Base-by-base conservation (phyloP, 2,113 vertebrate genomes). In the Pteronura brasiliensis region DNA sequence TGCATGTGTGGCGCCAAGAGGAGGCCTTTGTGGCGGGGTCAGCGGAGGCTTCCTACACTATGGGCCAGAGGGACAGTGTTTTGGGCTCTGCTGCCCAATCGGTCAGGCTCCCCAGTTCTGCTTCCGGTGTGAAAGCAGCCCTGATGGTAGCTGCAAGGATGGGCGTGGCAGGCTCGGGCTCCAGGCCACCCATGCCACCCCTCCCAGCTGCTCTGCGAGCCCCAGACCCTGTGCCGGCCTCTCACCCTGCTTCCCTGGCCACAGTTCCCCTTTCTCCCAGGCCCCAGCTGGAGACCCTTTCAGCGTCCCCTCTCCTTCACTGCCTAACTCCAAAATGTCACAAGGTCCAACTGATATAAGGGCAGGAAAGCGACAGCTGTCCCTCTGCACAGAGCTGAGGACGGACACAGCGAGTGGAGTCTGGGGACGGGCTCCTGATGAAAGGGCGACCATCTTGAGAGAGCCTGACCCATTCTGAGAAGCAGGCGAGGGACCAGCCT, bases 181-280 rank as follows among this genome's bases (percentile, higher is more conserved):
- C 23, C 31, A 49, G 79, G 65, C 42, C 67, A 3, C 49, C 52
- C 1, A 1, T 0, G 0, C 4, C 6, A 4, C 2, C 74, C 25
- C 9, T 74, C 55, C 44, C 47, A 6, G 0, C 4, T 0, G 61
- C 31, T 20, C 4, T 2, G 42, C 29, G n/a, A 36, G 34, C 20
- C 21, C 49, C 6, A 36, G 18, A 49, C 21, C 11, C 36, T 8
- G n/a, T 1, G 18, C 49, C 77, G 63, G 31, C 7, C 42, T 18
- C 55, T 42, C 84, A 52, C 18, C 11, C 2, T 18, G 5, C 7
- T 18, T 31, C 34, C 29, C 7, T 49, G 27, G 13, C 21, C 18
- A 1, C 0, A 8, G 71, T 15, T 13, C 49, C 77, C 3, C 0
- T 2, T 49, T 61, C 87, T 44, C 17, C 3, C 52, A 25, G 61